phyloP scores from a whole-genome alignment of 37 sponge, comb jelly and placozoan species.

The Bolinopsis microptera region DNA sequence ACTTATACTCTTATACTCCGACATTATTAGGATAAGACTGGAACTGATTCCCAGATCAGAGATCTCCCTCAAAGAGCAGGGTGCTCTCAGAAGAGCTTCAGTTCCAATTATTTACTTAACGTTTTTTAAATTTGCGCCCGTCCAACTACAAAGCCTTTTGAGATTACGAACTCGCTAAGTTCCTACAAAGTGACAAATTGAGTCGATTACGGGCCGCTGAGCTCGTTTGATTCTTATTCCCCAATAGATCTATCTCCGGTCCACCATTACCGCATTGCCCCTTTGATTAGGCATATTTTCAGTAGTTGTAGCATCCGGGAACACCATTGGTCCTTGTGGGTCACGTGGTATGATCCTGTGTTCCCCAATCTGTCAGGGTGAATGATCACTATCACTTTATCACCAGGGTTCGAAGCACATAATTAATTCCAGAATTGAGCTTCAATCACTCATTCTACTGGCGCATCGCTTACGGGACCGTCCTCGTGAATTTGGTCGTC shows the following conservation, averaged over 20 bases:
- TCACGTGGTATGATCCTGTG: neutral
- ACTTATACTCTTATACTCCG: too few relatives aligned
- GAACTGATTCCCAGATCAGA: too few relatives aligned
- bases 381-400: neutral
- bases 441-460: neutral
- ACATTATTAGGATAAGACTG: too few relatives aligned
- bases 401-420: neutral
- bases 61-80: too few relatives aligned
- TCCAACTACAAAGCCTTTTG: neutral
- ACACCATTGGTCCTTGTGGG: neutral
- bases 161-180: neutral
- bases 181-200: neutral
- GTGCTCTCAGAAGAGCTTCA: too few relatives aligned
- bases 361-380: neutral
- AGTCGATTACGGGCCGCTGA: neutral
- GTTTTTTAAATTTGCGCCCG: neutral
- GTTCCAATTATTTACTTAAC: neutral
- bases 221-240: neutral
- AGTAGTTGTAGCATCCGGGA: neutral
- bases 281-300: neutral
- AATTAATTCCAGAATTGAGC: neutral
- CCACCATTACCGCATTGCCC: neutral
- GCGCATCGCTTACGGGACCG: neutral
- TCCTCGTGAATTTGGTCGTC: neutral
- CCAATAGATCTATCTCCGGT: neutral